Evolutionary conservation across 2,888 invertebrate species (phyloP), one percentile per base, ranked within the genome.

Genomic region (Resseliella maxima): DNA sequence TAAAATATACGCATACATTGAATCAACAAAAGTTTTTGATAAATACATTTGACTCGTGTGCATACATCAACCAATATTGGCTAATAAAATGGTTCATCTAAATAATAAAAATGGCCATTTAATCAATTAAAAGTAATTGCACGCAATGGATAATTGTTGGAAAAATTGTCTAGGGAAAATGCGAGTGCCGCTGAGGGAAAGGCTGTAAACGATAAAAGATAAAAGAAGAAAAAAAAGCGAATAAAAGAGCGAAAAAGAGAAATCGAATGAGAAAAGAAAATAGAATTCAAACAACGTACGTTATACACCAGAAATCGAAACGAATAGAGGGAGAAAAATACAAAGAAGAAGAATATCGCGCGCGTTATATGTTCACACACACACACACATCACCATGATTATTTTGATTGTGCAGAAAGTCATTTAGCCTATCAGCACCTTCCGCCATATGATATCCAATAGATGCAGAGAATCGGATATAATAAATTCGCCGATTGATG

Each of bases 351-450:
- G 8, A 50, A 50, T n/a, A n/a, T n/a, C n/a, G n/a, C n/a, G 41
- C 18, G 46, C 46, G 46, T 18, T 50, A 18, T 50, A 24, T 27
- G 59, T 35, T 31, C 72, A 21, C 35, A 72, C 35, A 59, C 15
- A 18, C 72, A 72, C 72, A 21, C 35, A 72, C 35, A 59, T 31
- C 36, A 36, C 0, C 36, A 36, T 36, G 21, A 36, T 81, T 81
- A 38, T 83, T n/a, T 83, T 83, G 83, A 31, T 15, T 85, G 85
- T 85, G 45, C 38, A 45, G 86, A 54, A 24, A 86, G 35, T 50
- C 21, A 86, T 54, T 86, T 86, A 50, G 85, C 86, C 86, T 86
- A 86, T 86, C 86, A 86, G 86, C 85, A 50, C 85, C 85, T 86
- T 86, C 86, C 86, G 86, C 36, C 31, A 12, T 85, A 45, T 85